A percentile compares a stretch with the other conserved stretches of the same genome.
Conservation (phyloP, 2,888 invertebrate species). For the Phortica okadai region DNA sequence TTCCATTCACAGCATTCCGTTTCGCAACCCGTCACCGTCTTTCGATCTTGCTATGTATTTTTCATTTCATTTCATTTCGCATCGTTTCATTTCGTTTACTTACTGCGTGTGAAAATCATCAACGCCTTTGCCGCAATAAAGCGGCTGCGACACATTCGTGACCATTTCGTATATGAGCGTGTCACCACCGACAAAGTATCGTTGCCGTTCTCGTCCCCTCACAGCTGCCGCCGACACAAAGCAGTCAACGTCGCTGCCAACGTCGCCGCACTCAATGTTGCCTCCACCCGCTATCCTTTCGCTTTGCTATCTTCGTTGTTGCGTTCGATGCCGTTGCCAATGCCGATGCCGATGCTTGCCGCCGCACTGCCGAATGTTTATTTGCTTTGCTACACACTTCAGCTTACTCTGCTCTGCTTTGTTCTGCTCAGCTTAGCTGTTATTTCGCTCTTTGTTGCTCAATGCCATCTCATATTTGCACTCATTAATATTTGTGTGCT, state of each 20-base stretch:
- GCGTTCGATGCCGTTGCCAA: background rate
- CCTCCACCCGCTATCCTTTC: background rate
- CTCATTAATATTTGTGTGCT: slow-evolving; percentile 13
- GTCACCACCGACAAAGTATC: background rate
- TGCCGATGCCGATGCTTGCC: background rate
- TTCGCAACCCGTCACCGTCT: too few relatives aligned
- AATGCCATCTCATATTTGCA: slow-evolving; percentile 12
- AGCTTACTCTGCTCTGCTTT: too few relatives aligned
- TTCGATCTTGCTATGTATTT: too few relatives aligned
- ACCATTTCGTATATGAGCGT: slow-evolving; percentile 58
- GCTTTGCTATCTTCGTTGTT: background rate
- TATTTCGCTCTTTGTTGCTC: background rate
- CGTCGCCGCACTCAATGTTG: background rate
- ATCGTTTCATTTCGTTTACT: slow-evolving; percentile 50
- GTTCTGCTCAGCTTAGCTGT: background rate
- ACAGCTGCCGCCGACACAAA: background rate
- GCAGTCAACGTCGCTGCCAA: background rate
- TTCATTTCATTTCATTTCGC: background rate
- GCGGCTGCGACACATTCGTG: slow-evolving; percentile 73
- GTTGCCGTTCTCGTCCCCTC: background rate
- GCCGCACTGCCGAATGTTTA: too few relatives aligned
- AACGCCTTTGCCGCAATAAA: slow-evolving; percentile 74
- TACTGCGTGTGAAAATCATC: slow-evolving; percentile 76
- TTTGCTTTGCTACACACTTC: too few relatives aligned
- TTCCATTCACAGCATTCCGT: too few relatives aligned